Evolutionary conservation across 2,888 invertebrate genomes (phyloP).

Genomic region (Andrena fulva): DNA sequence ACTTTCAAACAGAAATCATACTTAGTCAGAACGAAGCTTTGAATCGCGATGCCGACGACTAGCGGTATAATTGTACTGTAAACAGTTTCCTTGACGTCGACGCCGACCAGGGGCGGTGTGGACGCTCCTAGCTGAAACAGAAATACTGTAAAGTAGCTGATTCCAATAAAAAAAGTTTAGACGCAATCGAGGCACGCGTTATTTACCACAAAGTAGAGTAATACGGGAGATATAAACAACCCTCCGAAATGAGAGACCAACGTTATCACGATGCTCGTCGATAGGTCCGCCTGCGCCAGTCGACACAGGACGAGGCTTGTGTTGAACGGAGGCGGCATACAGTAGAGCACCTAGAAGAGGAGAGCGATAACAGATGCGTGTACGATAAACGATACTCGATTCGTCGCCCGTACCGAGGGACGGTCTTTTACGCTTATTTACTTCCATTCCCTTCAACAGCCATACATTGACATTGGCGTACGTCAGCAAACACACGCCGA

Average conservation of each 20-base stretch:
- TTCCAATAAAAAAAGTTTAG: neutral
- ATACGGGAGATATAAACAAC: slow-evolving; percentile 80
- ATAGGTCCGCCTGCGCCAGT: slow-evolving; percentile 80
- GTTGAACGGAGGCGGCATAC: slow-evolving; percentile 83
- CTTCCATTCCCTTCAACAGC: slow-evolving; percentile 83
- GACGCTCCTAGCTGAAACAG: slow-evolving; percentile 79
- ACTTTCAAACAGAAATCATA: slow-evolving; percentile 59
- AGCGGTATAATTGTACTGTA: slow-evolving; percentile 81
- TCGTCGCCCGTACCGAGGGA: neutral
- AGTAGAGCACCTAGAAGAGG: slow-evolving; percentile 80
- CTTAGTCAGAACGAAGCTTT: slow-evolving; percentile 60
- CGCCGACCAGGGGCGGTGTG: slow-evolving; percentile 80
- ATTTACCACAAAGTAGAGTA: slow-evolving; percentile 82
- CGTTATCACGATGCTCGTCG: slow-evolving; percentile 81
- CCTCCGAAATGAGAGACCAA: slow-evolving; percentile 81
- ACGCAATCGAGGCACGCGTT: neutral
- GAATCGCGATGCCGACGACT: slow-evolving; percentile 77
- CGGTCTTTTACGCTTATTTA: slow-evolving; percentile 64
- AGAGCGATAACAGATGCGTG: slow-evolving; percentile 3
- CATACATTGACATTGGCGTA: slow-evolving; percentile 79
- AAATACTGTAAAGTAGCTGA: neutral
- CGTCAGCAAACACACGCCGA: slow-evolving; percentile 76
- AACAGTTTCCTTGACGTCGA: slow-evolving; percentile 80
- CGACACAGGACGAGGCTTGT: slow-evolving; percentile 81
- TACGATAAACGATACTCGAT: neutral